Percentiles rank a stretch among this genome's conserved stretches.
Conservation (phyloP, 2,113 vertebrate species). For the Ia io region DNA sequence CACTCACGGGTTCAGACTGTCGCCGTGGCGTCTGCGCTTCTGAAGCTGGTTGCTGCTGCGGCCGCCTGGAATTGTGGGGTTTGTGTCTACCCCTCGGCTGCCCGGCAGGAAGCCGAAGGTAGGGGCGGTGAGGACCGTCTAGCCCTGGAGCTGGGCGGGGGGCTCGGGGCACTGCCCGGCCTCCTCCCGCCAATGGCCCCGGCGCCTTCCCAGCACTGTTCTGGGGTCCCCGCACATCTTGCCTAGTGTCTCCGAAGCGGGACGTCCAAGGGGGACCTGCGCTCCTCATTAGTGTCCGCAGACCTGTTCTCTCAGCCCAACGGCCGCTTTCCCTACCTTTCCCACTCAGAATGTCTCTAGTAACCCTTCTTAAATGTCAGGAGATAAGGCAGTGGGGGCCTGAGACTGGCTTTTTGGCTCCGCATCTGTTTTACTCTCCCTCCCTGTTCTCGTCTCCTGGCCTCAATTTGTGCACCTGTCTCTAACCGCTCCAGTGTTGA, state of each 20-base stretch:
- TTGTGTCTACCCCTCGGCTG: conserved; percentile 67
- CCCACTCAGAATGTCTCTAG: neutral
- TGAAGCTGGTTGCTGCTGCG: conserved; percentile 22
- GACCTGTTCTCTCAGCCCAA: neutral
- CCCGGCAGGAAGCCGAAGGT: conserved; percentile 67
- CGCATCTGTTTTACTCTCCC: neutral
- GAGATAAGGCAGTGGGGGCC: neutral
- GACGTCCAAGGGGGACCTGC: neutral
- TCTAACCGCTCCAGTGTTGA: neutral
- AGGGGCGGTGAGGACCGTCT: conserved; percentile 50
- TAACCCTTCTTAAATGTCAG: neutral
- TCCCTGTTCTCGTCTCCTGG: neutral
- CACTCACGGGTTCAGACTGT: neutral
- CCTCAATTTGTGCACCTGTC: neutral
- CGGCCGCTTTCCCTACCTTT: neutral
- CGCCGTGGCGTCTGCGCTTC: conserved; percentile 44
- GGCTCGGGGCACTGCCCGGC: neutral
- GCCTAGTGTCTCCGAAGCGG: neutral
- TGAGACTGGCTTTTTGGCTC: neutral
- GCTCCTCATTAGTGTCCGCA: neutral
- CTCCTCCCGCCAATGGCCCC: neutral
- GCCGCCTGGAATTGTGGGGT: conserved; percentile 75
- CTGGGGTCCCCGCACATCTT: neutral
- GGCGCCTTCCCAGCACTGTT: neutral
- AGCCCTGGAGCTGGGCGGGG: neutral